Base-by-base conservation (phyloP, 2,888 invertebrate species). In the Dioctria linearis region DNA sequence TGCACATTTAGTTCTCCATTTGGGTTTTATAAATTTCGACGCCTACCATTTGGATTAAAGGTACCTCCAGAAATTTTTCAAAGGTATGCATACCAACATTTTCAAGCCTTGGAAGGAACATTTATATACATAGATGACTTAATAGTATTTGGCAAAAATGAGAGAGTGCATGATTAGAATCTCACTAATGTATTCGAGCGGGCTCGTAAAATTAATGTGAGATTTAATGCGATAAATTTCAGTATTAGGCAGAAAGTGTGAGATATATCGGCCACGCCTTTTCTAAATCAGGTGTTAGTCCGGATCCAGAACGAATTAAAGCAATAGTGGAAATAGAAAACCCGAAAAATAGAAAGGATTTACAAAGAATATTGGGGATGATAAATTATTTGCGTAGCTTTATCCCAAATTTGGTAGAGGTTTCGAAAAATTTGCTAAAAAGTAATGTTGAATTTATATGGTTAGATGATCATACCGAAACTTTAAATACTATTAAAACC, bases 21-120 rank as follows among this genome's bases (percentile, higher is more conserved):
- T 37, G 61, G 61, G 2, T 9, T 37, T 9, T 63, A 13, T 63
- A 4, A 11, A 57, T 57, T 5, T 66, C 82, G 80, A 59, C 80
- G 81, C 46, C 80, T 25, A 25, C 25, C 25, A 25, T 25, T 25
- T 75, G 75, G 82, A 65, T 59, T 83, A 57, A 83, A 80, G 71
- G 57, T 63, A 11, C 57, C 80, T 5, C 57, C 66, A n/a, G 54
- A 71, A 37, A 25, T 80, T 37, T 25, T 80, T 80, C 25, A 66
- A 78, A 61, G 73, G 46, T 46, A 42, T 67, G 49, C 66, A 76
- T 57, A 66, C 13, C 63, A 54, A 54, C 5, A 40, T 59, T 67
- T 67, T 69, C 25, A 49, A 61, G 25, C n/a, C 13, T 3, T 59
- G 3, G 6, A 0, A 43, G 51, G 81, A 63, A 63, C 63, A 1